phyloP scores from a whole-genome alignment of 1,140 invertebrate species.

The Anadara kagoshimensis region DNA sequence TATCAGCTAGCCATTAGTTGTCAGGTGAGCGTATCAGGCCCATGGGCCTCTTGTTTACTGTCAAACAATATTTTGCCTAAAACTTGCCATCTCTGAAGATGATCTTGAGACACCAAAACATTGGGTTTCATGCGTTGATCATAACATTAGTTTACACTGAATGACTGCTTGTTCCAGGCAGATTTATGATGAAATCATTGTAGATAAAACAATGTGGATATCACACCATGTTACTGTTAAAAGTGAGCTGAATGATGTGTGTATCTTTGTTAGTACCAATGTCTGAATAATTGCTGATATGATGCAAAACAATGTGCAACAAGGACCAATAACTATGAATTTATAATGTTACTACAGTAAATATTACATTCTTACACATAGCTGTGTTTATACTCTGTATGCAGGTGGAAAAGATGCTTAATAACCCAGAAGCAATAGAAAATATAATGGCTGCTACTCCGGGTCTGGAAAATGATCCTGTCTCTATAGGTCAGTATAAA shows the following conservation, averaged over 20 bases:
- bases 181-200: no score
- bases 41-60: no score
- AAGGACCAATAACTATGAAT: neutral
- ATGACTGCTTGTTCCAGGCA: no score
- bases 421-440: constrained; percentile 60
- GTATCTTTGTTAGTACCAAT: neutral
- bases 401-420: constrained; percentile 57
- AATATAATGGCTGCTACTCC: constrained; percentile 65
- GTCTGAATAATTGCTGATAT: no score
- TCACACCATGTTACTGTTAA: neutral
- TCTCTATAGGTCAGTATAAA: constrained; percentile 26
- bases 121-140: no score
- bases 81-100: no score
- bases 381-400: constrained; percentile 16
- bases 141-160: no score
- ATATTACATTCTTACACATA: neutral
- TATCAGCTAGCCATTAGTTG: no score
- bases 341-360: neutral
- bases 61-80: no score
- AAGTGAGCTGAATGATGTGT: neutral
- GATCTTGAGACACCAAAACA: no score
- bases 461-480: constrained; percentile 61
- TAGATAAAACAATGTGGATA: no score
- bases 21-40: no score
- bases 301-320: neutral